Evolutionary conservation across 2,888 invertebrate genomes (phyloP), one percentile per base, ranked within the genome.

Genomic region (Drosophila paracracens): DNA sequence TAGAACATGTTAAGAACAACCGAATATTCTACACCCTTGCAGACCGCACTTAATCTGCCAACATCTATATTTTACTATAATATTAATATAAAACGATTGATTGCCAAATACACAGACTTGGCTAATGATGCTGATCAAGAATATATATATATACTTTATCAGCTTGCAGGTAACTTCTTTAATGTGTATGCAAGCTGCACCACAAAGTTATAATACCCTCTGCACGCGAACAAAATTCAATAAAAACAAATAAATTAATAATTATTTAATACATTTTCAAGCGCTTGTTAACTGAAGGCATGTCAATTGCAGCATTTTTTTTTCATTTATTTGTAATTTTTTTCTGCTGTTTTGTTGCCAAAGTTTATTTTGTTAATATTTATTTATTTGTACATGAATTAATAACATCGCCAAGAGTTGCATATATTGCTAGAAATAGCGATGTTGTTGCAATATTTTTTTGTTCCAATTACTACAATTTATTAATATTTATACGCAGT

Each of bases 241-340:
- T 25, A 21, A 2, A 46, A 46, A 10, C 1, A 46, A 46, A 61
- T 52, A 62, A 74, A 83, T 79, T 75, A 75, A 77, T 70, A 77
- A 78, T 79, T 78, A 79, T 74, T 77, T 74, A 82, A 84, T 68
- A 62, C 46, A 77, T 60, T 79, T 82, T 71, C 54, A 70, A 68
- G 31, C 68, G 56, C 58, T 57, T 58, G 18, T 54, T 52, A 60
- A 58, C 77, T 70, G 36, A 65, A 70, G 54, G 50, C 38, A 57
- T 81, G 81, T 73, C 67, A 82, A 76, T 71, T 70, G 72, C 66
- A 64, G 52, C 51, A n/a, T n/a, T n/a, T 52, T 59, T 60, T 58
- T 73, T 67, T 52, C 21, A 25, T 43, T 25, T n/a, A 29, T 31
- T 40, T 27, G 27, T 11, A n/a, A 8, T n/a, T 36, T 18, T 8